Percentiles rank a stretch among this genome's conserved stretches.
Evolutionary conservation across 2,888 invertebrate genomes (phyloP).

Genomic region (Linnaemya vulpina): DNA sequence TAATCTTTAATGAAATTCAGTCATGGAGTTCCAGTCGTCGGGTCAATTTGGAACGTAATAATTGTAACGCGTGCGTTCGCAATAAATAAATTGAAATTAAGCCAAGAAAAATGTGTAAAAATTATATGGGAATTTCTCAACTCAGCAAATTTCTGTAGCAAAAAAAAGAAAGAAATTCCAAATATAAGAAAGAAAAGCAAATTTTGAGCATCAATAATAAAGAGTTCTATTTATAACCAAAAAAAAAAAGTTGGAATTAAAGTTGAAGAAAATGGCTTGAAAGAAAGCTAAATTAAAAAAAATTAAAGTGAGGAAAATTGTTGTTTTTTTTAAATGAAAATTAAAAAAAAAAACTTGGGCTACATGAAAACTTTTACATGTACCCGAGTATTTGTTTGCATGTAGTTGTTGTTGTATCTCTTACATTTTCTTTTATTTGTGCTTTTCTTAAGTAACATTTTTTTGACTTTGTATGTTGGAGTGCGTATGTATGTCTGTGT

Average conservation of each 20-base stretch:
- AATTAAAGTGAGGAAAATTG: slow-evolving; percentile 3
- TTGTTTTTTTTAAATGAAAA: neutral
- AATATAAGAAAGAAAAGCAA: neutral
- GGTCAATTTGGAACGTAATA: slow-evolving; percentile 80
- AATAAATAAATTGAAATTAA: slow-evolving; percentile 30
- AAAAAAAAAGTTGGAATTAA: neutral
- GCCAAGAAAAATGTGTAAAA: slow-evolving; percentile 39
- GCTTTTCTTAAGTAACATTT: slow-evolving; percentile 54
- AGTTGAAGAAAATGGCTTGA: neutral
- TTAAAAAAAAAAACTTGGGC: slow-evolving; percentile 20
- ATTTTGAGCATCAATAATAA: neutral
- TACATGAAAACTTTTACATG: slow-evolving; percentile 20
- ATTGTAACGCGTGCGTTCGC: slow-evolving; percentile 74
- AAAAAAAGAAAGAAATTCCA: too few relatives aligned
- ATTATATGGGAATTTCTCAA: slow-evolving; percentile 2
- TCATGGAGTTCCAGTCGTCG: slow-evolving; percentile 83
- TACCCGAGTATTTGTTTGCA: neutral
- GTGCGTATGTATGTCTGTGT: neutral
- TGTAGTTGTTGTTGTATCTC: slow-evolving; percentile 25
- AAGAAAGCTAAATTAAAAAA: neutral
- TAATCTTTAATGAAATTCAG: slow-evolving; percentile 75
- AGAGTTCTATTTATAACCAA: neutral
- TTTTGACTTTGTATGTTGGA: slow-evolving; percentile 10
- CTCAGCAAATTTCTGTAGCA: neutral
- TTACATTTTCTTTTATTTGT: slow-evolving; percentile 13